Base-by-base conservation (phyloP, 1,140 invertebrate genomes). In the Teleopsis dalmanni region DNA sequence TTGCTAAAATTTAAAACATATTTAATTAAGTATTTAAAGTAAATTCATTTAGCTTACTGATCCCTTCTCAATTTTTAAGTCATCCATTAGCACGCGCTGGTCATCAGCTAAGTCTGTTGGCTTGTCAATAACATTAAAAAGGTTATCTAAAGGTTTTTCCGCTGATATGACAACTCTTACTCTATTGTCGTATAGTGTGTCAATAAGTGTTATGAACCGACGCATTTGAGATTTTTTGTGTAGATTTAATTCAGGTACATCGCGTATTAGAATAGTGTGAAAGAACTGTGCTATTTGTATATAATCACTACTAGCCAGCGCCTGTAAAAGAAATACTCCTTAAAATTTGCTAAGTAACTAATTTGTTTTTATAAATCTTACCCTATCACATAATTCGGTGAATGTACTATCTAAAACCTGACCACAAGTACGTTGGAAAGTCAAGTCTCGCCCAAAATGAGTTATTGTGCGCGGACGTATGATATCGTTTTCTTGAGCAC, bases 191-290 rank as follows among this genome's bases (percentile, higher is more conserved):
- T 99, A 99, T 1, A 99, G 75, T 1, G 93, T 95, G 67, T 99
- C 96, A 59, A 99, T 95, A 0, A 99, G 75, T 4, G 91, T 97
- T 48, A 98, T 98, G 71, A 99, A 98, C 57, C 96, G 75, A 62
- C 95, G 79, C 41, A 91, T 83, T 73, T 91, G 88, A 14, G 88
- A 90, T 64, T 88, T 85, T 23, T 81, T 72, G 56, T 80, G 78
- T 14, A 86, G 71, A 59, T 84, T 87, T 55, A 98, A 71, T 62
- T 86, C 80, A 18, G 94, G 95, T 35, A 98, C 76, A 72, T 97
- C 81, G 57, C 91, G 75, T 58, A 99, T 87, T 43, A 98, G 82
- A 27, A 99, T 83, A 23, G 91, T 95, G 62, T 99, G 92, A 75
- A 98, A 99, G 47, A 85, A 83, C 70, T 94, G 88, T 27, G 88